Percentiles rank a stretch among this genome's conserved stretches.
Evolutionary conservation across 2,113 vertebrate species (phyloP).

Genomic region (Blennius ocellaris): DNA sequence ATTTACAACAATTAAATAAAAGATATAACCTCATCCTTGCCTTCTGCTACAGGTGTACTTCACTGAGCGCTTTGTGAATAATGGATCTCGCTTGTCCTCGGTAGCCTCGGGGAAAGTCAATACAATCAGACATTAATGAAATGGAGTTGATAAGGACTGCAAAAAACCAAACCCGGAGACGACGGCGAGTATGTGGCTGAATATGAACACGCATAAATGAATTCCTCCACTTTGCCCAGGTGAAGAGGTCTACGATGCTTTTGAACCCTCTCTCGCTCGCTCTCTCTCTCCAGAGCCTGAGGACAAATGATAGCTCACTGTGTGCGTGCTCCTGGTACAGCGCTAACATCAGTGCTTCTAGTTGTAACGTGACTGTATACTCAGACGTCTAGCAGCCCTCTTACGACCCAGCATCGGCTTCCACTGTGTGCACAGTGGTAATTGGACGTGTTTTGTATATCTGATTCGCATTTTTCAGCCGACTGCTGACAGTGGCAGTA

Average conservation of each 20-base stretch:
- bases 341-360: slow-evolving; percentile 30
- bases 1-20: too few relatives aligned
- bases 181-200: slow-evolving; percentile 22
- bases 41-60: neutral
- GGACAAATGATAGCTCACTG: slow-evolving; percentile 34
- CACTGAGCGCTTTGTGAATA: slow-evolving; percentile 4
- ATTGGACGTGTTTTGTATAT: neutral
- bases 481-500: neutral
- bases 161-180: slow-evolving; percentile 5
- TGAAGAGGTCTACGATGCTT: neutral
- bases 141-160: slow-evolving; percentile 5
- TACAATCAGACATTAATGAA: slow-evolving; percentile 26
- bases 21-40: too few relatives aligned
- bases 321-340: slow-evolving; percentile 5
- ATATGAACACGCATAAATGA: slow-evolving; percentile 27
- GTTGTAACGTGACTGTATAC: slow-evolving; percentile 12
- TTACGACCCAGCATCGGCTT: neutral
- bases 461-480: slow-evolving; percentile 3
- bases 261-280: slow-evolving; percentile 5
- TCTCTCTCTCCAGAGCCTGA: slow-evolving; percentile 22
- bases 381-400: neutral
- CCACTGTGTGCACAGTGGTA: neutral
- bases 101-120: slow-evolving; percentile 1
- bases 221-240: neutral
- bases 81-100: slow-evolving; percentile 18